Base-by-base conservation (phyloP, 2,797 vertebrate genomes). In the Cynopterus sphinx region DNA sequence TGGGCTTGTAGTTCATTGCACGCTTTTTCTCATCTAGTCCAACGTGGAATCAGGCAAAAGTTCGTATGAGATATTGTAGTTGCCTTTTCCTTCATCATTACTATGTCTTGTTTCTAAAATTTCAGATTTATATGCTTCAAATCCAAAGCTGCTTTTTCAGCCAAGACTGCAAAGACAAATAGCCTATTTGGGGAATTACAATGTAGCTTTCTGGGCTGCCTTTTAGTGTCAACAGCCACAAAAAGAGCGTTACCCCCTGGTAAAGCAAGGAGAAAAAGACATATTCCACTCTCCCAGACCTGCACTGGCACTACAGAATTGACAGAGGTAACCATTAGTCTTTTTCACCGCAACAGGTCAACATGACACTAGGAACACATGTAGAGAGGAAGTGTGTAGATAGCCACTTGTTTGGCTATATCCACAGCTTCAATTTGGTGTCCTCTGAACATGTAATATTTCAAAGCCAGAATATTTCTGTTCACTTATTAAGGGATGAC, bases 401-500 rank as follows among this genome's bases (percentile, higher is more conserved):
- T 71, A 97, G 90, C 95, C 90, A 95, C 93, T 97, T 97, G 93
- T 96, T 94, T 96, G 83, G 91, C 92, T 96, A 96, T 13, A 95
- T 78, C 92, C 85, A 95, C 88, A 92, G 83, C 91, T 97, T 96
- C 90, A 96, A 95, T 95, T 87, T 78, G 74, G 82, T 95, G 86
- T 96, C 92, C 88, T 97, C 92, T 73, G 90, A 97, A 97, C 96
- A 97, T 96, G 95, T 87, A 96, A 96, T 95, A 82, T 94, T 97
- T 98, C 95, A 98, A 94, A 98, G 95, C 82, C 95, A 97, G 92
- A 91, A 96, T 98, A 97, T 98, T 98, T 97, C 94, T 96, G 96
- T 97, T 97, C 97, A 92, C 95, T 97, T 98, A 97, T 98, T 97
- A 97, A 97, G 94, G 94, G 88, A 97, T 97, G 97, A 98, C 97